These are phyloP conservation scores for Pyxicephalus adspersus DNA, from an alignment of 2,113 vertebrate genomes.

Conservation along the genomic window DNA sequence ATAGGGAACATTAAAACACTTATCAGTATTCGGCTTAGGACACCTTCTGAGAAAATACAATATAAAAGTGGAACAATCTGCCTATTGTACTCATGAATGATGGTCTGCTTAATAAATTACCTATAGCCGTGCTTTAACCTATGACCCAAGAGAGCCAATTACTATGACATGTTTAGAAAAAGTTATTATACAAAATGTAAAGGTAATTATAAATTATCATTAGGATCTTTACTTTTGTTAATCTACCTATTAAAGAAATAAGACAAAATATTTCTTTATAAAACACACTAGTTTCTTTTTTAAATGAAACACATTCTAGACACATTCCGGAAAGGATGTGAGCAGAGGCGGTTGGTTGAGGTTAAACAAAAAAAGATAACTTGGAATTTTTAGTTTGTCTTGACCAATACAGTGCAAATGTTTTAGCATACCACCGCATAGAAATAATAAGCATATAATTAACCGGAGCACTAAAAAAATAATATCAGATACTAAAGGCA, in stretches of 20 bases:
- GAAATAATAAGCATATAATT: conserved; percentile 32
- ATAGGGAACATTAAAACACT: background rate
- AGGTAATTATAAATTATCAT: conserved; percentile 21
- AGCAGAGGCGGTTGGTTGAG: background rate
- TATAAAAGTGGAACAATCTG: conserved; percentile 4
- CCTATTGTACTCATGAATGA: background rate
- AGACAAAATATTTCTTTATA: too few species aligned
- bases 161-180: conserved; percentile 10
- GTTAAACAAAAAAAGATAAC: background rate
- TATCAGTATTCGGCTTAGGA: background rate
- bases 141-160: background rate
- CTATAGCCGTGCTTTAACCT: conserved; percentile 2
- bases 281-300: too few species aligned
- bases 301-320: background rate
- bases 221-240: too few species aligned
- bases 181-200: conserved; percentile 10
- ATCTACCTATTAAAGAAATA: too few species aligned
- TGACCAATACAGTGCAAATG: background rate
- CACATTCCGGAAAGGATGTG: background rate
- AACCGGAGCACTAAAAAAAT: conserved; percentile 35
- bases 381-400: background rate
- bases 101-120: conserved; percentile 13
- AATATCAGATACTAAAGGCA: conserved; percentile 25
- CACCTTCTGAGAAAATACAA: background rate
- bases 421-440: conserved; percentile 16